Conservation (phyloP, 2,797 vertebrate genomes). For the Cirrhinus molitorella region DNA sequence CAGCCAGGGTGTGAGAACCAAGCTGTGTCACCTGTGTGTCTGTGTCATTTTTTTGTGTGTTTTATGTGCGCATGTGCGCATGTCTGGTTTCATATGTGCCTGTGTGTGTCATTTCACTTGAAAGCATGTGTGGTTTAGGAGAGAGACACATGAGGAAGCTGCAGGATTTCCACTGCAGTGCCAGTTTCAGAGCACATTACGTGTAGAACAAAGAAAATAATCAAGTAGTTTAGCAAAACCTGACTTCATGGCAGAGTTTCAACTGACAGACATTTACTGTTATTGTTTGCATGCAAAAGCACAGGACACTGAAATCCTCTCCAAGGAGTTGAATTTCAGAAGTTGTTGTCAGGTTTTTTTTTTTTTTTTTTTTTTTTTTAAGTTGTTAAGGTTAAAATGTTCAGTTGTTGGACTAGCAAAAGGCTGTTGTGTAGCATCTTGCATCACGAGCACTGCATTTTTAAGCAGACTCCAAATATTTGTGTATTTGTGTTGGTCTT, state of each 20-base stretch:
- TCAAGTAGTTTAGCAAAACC: background rate
- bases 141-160: background rate
- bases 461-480: background rate
- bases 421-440: background rate
- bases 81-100: constrained; percentile 46
- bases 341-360: no score
- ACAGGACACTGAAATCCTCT: background rate
- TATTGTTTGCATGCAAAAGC: background rate
- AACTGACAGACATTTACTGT: background rate
- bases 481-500: background rate
- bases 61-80: constrained; percentile 19
- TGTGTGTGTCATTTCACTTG: constrained; percentile 20
- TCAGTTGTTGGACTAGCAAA: background rate
- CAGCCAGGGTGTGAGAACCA: constrained; percentile 70
- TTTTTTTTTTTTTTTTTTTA: no score
- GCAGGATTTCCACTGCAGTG: constrained; percentile 22
- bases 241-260: background rate
- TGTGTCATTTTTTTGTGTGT: constrained; percentile 28
- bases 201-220: background rate
- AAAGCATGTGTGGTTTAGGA: constrained; percentile 10
- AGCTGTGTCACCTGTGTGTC: constrained; percentile 47
- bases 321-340: no score
- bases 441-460: background rate
- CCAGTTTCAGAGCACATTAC: background rate
- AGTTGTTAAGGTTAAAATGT: background rate